Base-by-base conservation (phyloP, 1,140 invertebrate genomes). In the Orussus abietinus region DNA sequence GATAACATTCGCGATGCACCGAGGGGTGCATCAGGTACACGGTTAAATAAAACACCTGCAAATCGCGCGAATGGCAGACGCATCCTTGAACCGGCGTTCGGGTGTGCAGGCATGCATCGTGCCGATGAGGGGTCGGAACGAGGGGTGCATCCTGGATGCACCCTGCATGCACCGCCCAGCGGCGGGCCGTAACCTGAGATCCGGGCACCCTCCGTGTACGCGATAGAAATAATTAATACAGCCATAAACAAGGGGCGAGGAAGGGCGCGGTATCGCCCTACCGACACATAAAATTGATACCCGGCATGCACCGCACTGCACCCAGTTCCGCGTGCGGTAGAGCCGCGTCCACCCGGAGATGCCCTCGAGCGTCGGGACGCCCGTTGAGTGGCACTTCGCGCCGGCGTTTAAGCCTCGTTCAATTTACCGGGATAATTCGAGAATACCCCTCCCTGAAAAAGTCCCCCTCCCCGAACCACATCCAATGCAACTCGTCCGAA, bases 211-310 rank as follows among this genome's bases (percentile, higher is more conserved):
- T 25, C 22, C 22, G 32, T 44, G 42, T 59, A 60, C 57, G 57
- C 56, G 57, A 59, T 59, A 57, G 48, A 56, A 60, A 60, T 60
- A 60, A 60, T 60, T 60, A 60, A 57, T 60, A 60, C 49, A 51
- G 38, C 51, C 40, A 54, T 60, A 59, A 59, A 60, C 57, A 59
- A 54, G 42, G 34, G 29, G 29, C 28, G 26, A 12, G 42, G 19
- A 14, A 11, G 30, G 41, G 34, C 28, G 10, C 26, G 51, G 52
- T 57, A 57, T 54, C 51, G 55, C 48, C 39, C 36, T 34, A 43
- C 49, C 53, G 53, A 53, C 41, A 38, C 48, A 50, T 57, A 51
- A 57, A 58, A 59, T 59, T 55, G 49, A 59, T 57, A 53, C 44
- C 55, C 44, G 9, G 19, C 35, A 37, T 37, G 32, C 14, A 25